Base-by-base conservation (phyloP, 2,113 vertebrate genomes). In the Colaptes auratus region DNA sequence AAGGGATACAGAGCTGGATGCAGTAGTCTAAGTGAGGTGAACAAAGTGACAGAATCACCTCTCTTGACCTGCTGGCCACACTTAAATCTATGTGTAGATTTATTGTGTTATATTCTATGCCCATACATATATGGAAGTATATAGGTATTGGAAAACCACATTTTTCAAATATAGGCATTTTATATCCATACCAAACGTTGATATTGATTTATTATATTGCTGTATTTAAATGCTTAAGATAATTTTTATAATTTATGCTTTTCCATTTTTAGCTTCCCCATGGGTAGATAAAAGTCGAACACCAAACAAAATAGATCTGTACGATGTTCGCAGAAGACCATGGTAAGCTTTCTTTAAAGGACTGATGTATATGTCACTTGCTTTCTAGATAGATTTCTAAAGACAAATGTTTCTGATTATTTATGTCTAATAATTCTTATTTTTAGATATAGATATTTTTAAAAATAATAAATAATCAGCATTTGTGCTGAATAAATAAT, bases 281-380 rank as follows among this genome's bases (percentile, higher is more conserved):
- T 99, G 99, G 99, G 99, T 99, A 95, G 99, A 99, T 96, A 98
- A 99, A 71, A 98, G 98, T 44, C 98, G 98, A 95, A 99, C 98
- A 15, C 98, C 98, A 60, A 99, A 98, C 95, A 99, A 99, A 97
- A 99, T 99, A 59, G 99, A 99, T 85, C 98, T 99, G 27, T 99
- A 99, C 35, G 99, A 99, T 66, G 99, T 99, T 69, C 99, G 99
- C 65, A 98, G 99, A 96, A 98, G 99, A 96, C 99, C 99, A 59
- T 99, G 99, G 99, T 99, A 97, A 98, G 98, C 39, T 94, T 48
- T 50, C 16, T 82, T 56, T 30, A 50, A 36, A 67, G 11, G 12
- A 25, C n/a, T 42, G 3, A 46, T 15, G 14, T 23, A 15, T 10
- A 19, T 5, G 4, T 72, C 18, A 36, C 15, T 61, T 30, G 19